Base-by-base conservation (phyloP, 2,888 invertebrate species). In the Dynastes hyllus region DNA sequence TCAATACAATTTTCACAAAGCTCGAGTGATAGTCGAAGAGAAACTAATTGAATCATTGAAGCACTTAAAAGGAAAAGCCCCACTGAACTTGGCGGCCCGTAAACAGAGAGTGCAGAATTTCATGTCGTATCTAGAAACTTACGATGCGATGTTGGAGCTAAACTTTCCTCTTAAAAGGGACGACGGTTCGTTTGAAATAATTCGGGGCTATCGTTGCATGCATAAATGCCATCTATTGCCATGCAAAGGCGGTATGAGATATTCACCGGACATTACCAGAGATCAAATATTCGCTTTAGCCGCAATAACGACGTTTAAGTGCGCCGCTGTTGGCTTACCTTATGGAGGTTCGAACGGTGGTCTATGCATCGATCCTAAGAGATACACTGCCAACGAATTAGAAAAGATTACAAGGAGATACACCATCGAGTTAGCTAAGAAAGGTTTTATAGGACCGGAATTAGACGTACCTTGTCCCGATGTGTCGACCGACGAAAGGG, bases 401-500 rank as follows among this genome's bases (percentile, higher is more conserved):
- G 95, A 96, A 87, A 92, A 93, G 86, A 95, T 96, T 81, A 96
- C 95, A 0, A 84, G 92, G 22, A 90, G 95, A 40, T 93, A 92
- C 89, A 93, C 92, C 58, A 90, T 95, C 81, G 95, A 95, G 87
- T 90, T 96, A 84, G 93, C 94, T 51, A 83, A 81, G 77, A 82
- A 82, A 73, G 45, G 83, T 45, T 83, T 85, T 79, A 78, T 82
- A 89, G 94, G 95, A 80, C 95, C 95, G 70, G 95, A 94, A 71
- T 92, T 95, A 80, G 95, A 96, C 89, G 95, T 96, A 16, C 95
- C 95, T 16, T 95, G 95, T 2, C 95, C 95, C 13, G 95, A 96
- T 86, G 92, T 94, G 90, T 94, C 94, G 82, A 95, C 95, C 6
- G 94, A 94, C 22, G 93, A 94, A 84, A 91, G 94, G 82, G 95